Base-by-base conservation (phyloP, 2,113 vertebrate genomes). In the Limanda limanda region DNA sequence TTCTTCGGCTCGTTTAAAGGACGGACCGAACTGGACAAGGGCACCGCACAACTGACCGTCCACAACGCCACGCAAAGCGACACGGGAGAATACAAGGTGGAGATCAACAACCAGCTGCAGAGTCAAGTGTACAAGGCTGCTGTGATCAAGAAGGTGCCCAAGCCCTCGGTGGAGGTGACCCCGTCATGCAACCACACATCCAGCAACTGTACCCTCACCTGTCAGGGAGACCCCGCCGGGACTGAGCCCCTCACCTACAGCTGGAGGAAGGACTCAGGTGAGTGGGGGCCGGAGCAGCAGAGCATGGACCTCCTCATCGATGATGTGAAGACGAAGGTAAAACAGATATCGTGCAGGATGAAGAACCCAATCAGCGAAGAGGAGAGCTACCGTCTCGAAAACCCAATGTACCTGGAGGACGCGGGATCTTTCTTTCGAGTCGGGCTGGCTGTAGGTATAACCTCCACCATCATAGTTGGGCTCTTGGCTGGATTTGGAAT, bases 181-280 rank as follows among this genome's bases (percentile, higher is more conserved):
- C 0, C 75, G 42, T 1, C 0, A 0, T 89, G 89, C n/a, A 0
- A 0, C 0, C 0, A 0, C 0, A 0, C 0, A 0, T 13, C 3
- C 0, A 0, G 0, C 1, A 0, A 0, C 0, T 84, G 78, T 3
- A 2, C 0, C 0, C 1, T 2, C 17, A 3, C 0, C 18, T 91
- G 88, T 12, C 20, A 6, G 0, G 57, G 2, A 20, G 0, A n/a
- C 2, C 3, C 11, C 2, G 0, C 0, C 0, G 24, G 0, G 0
- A 5, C 35, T 0, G 66, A 0, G 9, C 63, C 70, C 0, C 14
- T 89, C 57, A n/a, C 13, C 17, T 89, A 67, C 47, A 57, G 12
- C 15, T 91, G 85, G 85, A 68, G 6, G 12, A 4, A 1, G 11
- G 67, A 2, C 0, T 31, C 2, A 15, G 0, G 13, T 1, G 5